Evolutionary conservation across 2,888 invertebrate genomes (phyloP), one percentile per base, ranked within the genome.

Genomic region (Tipula vernalis): DNA sequence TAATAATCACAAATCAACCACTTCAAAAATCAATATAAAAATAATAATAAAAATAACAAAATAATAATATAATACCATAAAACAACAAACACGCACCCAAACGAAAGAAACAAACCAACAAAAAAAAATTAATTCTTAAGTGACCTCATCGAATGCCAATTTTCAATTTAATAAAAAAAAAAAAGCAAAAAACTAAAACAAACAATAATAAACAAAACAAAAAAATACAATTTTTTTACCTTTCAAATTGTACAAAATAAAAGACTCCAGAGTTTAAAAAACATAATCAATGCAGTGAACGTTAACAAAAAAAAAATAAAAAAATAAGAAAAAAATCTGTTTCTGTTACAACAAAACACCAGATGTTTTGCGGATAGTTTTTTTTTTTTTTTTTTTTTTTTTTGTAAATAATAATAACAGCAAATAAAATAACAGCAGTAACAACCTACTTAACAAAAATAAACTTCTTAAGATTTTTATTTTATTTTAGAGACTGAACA

Each of bases 111-210:
- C 28, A 71, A 71, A 71, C 3, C 3, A 71, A 71, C 18, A 71
- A 71, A 71, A 71, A 10, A 71, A 71, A 71, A 28, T 28, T 28
- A 28, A 28, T 28, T 71, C 71, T 28, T 71, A 71, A 71, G 71
- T 71, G 71, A 71, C 71, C 71, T 71, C 71, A 71, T 71, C 71
- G 71, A 71, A 71, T 71, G 71, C 71, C 71, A 71, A 71, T 71
- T 71, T 71, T 71, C 71, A 71, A 71, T 71, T 71, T 71, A 71
- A 51, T 28, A 28, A 28, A 28, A 28, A 28, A 28, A 28, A 28
- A 57, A 57, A 47, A 57, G 18, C 18, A 18, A 18, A 57, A 57
- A 18, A 57, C 5, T 18, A 71, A 28, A 28, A 71, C 18, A 71
- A 71, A 71, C 71, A 71, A 71, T 12, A 18, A 18, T 71, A 71